Evolutionary conservation across 2,797 vertebrate species (phyloP).

Genomic region (Pangasius krempfi): DNA sequence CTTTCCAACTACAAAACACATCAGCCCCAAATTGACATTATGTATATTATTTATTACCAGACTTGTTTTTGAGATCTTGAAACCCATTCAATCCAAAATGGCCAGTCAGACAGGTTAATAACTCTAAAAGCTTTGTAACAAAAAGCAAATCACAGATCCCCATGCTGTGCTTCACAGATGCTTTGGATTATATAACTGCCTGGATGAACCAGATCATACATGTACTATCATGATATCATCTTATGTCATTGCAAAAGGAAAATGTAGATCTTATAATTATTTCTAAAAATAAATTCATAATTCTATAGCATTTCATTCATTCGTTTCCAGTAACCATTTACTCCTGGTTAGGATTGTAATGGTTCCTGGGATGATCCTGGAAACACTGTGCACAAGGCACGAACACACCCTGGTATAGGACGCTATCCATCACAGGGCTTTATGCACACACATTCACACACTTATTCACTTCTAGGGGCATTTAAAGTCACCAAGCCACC

Average conservation of each 20-base stretch:
- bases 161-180: neutral
- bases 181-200: neutral
- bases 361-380: neutral
- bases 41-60: neutral
- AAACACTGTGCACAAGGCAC: neutral
- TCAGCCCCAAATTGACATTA: neutral
- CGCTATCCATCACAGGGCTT: neutral
- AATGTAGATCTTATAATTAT: neutral
- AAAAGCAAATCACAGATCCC: neutral
- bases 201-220: neutral
- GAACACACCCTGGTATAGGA: neutral
- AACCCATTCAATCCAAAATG: neutral
- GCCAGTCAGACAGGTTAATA: neutral
- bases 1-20: neutral
- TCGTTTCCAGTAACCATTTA: neutral
- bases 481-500: neutral
- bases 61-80: neutral
- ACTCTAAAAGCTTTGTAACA: neutral
- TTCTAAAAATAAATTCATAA: neutral
- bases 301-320: neutral
- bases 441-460: neutral
- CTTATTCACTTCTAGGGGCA: neutral
- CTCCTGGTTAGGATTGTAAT: neutral
- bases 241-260: neutral
- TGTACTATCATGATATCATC: neutral